Evolutionary conservation across 2,888 invertebrate species (phyloP), one percentile per base, ranked within the genome.

Genomic region (Cerastis rubricosa): DNA sequence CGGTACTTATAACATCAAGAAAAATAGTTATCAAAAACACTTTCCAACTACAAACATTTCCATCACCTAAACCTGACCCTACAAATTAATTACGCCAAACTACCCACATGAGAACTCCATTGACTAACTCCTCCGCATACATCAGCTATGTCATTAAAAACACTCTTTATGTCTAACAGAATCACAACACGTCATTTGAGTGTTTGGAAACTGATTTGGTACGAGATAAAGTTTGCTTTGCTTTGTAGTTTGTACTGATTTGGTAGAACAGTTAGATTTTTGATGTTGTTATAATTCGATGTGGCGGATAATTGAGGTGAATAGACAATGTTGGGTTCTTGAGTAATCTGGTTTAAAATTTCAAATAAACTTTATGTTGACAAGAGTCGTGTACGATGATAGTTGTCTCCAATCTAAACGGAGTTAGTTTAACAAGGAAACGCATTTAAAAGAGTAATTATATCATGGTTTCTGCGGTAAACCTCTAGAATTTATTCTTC

Each of bases 181-280:
- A 74, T 76, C 70, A 71, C 76, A 70, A 45, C 74, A 57, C 79
- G 68, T 83, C 57, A 86, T 83, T 85, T 57, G 83, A 71, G 68
- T 86, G 77, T 88, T 88, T 86, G 87, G 54, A 65, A 71, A 76
- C 80, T 88, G 82, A 78, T 88, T 85, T 85, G 78, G 73, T 78
- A 54, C 17, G 45, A 83, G 73, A 78, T 78, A 74, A 71, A 45
- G 61, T 74, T 74, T 63, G n/a, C 29, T 71, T 77, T 82, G 69
- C 54, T 65, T 66, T 68, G 54, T 35, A 69, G 2, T 40, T 43
- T 35, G 49, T 40, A 70, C 71, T 86, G 76, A 76, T 86, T 74
- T 71, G 64, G 71, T 77, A 68, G 35, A 3, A 35, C 35, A 35
- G 67, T 69, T 51, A 65, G 14, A 45, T 59, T 49, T 65, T 65